Base-by-base conservation (phyloP, 2,113 vertebrate species). In the Mungos mungo region DNA sequence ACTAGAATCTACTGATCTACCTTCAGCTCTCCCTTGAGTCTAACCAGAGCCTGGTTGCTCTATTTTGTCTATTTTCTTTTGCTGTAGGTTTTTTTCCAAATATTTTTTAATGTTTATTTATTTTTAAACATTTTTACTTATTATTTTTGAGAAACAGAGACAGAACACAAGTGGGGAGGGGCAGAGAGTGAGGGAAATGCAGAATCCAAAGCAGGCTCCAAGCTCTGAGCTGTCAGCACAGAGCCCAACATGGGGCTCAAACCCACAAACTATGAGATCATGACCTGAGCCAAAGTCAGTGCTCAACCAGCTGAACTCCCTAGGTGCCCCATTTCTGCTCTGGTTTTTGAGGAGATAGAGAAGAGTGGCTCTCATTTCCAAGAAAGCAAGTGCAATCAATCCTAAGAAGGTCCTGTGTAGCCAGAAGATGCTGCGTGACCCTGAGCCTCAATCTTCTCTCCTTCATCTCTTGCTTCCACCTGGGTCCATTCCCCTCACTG, bases 361-460 rank as follows among this genome's bases (percentile, higher is more conserved):
- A 33, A 8, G 15, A 7, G 15, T 2, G 13, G 41, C 57, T 35
- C 23, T 47, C n/a, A 23, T 1, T 3, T 7, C 12, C 11, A 10
- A 41, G 50, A 69, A 29, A 35, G 41, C 3, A 16, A 65, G 27
- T 16, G 25, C 35, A 38, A 14, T 38, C 27, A 1, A 5, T 5
- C 54, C 35, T 5, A 14, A 25, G 54, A 29, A 2, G 38, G 27
- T 52, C 66, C 41, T 9, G 19, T 2, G 0, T 0, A 0, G 1
- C 82, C 29, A 4, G 10, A 16, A 41, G 65, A 10, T 6, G 31
- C 52, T 0, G 10, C 10, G 3, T 47, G 25, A 11, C 45, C 19
- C 23, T 2, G 31, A 27, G 57, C 25, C 45, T 47, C n/a, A 27
- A 12, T 8, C 80, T 18, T 10, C 23, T 23, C 16, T 52, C 14